Percentiles rank a stretch among this genome's conserved stretches.
phyloP scores from a whole-genome alignment of 2,888 invertebrate genomes.

The Blera fallax region DNA sequence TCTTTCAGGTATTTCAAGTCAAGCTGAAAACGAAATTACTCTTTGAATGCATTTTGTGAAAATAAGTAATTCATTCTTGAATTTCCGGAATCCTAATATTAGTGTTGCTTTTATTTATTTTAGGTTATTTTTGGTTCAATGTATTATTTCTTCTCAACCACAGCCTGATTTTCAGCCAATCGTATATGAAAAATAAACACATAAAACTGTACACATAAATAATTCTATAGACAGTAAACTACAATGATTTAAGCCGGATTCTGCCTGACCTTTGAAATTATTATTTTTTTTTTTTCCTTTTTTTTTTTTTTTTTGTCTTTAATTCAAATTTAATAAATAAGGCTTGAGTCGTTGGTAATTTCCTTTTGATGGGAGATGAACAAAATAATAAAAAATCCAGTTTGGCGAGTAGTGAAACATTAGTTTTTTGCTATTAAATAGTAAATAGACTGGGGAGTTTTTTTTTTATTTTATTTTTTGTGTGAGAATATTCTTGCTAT shows the following conservation, averaged over 20 bases:
- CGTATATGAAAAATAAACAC: too few relatives aligned
- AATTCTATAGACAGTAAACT: neutral
- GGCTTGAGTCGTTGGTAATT: neutral
- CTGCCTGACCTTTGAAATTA: neutral
- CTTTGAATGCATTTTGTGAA: neutral
- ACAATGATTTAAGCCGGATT: conserved; percentile 16
- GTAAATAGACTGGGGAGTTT: neutral
- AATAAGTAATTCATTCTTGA: neutral
- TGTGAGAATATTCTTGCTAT: neutral
- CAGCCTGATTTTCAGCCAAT: too few relatives aligned
- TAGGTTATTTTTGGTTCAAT: too few relatives aligned
- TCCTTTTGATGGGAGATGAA: neutral
- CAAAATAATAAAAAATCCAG: conserved; percentile 4
- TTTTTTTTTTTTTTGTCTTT: neutral
- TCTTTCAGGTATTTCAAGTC: neutral
- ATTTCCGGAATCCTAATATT: neutral
- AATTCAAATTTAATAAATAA: neutral
- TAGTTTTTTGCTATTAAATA: neutral
- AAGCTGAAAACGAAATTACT: neutral
- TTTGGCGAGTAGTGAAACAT: neutral
- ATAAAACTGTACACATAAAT: too few relatives aligned
- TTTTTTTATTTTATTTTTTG: neutral
- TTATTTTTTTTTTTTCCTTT: neutral
- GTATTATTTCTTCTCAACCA: too few relatives aligned
- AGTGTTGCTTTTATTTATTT: neutral